Evolutionary conservation across 2,113 vertebrate genomes (phyloP).

Genomic region (Tetrax tetrax): DNA sequence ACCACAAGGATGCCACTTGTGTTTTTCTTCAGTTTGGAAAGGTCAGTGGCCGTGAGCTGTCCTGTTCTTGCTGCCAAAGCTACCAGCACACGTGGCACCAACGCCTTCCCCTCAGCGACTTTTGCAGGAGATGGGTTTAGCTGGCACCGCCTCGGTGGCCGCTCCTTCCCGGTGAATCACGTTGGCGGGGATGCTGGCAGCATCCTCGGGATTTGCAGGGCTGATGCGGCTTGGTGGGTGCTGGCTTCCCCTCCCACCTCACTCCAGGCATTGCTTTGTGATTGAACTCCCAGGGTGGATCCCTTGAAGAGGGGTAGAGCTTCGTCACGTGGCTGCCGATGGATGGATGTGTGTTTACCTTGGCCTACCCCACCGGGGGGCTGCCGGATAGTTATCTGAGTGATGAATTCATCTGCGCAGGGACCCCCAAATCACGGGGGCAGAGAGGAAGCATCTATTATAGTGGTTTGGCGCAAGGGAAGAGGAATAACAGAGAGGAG

Average conservation of each 20-base stretch:
- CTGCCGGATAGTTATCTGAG: background rate
- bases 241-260: background rate
- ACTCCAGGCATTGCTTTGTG: rapidly evolving
- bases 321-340: background rate
- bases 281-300: background rate
- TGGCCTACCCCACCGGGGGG: background rate
- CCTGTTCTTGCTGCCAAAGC: background rate
- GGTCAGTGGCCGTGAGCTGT: background rate
- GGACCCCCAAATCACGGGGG: background rate
- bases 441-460: conserved; percentile 3
- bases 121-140: background rate
- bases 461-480: background rate
- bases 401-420: conserved; percentile 20
- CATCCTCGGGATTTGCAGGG: background rate
- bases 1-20: background rate
- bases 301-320: background rate
- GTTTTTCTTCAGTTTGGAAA: background rate
- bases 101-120: rapidly evolving
- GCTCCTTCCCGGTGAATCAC: rapidly evolving
- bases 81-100: rapidly evolving
- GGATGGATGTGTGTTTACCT: conserved; percentile 17
- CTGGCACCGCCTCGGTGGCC: background rate
- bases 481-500: background rate
- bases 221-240: background rate
- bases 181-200: background rate